Base-by-base conservation (phyloP, 2,888 invertebrate genomes). In the Acanthopleura granulata region DNA sequence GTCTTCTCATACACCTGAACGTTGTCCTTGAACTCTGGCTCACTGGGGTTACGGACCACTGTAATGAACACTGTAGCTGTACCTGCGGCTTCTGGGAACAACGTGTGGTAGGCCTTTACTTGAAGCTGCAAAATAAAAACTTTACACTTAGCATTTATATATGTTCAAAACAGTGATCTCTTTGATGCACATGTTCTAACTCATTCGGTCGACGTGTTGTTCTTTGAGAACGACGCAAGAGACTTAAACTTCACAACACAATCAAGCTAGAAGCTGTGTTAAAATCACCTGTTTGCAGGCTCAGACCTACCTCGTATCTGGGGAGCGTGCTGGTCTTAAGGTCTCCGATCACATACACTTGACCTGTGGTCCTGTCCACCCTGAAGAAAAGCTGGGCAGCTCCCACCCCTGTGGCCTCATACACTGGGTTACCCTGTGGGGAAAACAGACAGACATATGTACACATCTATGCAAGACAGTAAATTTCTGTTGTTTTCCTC, bases 321-420 rank as follows among this genome's bases (percentile, higher is more conserved):
- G 66, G 6, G 16, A 66, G 29, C 6, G 66, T 66, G 66, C 25
- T 27, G 4, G 29, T 22, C 16, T 22, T 66, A 3, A 66, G 29
- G 29, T 66, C 66, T 27, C 66, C 6, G 4, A 15, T 6, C 15
- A 66, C 66, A 14, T 27, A 66, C 29, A 66, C 66, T 27, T 25
- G 27, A 25, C 66, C 66, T 22, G 66, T 27, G 6, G 22, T 22
- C 6, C 66, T 18, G 25, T 66, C 29, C 3, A 66, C 29, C 22
- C 66, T 22, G 66, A 82, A 82, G 75, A 73, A 81, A n/a, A 72
- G 73, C 18, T 76, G 75, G 18, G 78, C 77, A 16, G 77, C 30
- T 15, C 72, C 77, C 27, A 77, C 78, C 15, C 79, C 77, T 15
- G 70, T 75, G 40, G 80, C 76, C 71, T 73, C 75, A 72, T 77